Evolutionary conservation across 2,113 vertebrate species (phyloP).

Genomic region (Ariopsis seemanni): DNA sequence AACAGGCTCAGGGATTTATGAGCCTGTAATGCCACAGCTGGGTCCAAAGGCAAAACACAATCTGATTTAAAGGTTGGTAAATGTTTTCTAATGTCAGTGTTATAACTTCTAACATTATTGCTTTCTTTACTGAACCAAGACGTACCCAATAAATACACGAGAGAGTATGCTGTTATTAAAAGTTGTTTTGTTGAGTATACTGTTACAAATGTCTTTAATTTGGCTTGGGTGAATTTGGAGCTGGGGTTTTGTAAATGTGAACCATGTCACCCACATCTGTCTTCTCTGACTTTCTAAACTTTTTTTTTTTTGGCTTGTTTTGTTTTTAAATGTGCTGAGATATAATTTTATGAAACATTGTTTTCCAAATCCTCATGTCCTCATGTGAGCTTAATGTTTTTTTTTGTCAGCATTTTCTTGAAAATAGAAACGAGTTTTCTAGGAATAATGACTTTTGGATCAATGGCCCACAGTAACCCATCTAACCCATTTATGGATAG

Average conservation of each 20-base stretch:
- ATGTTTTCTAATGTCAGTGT: background rate
- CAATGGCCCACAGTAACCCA: background rate
- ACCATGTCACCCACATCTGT: conserved; percentile 11
- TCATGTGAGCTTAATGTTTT: conserved; percentile 23
- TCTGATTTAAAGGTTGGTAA: background rate
- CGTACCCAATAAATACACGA: background rate
- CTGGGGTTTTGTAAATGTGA: conserved; percentile 27
- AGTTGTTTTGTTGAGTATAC: background rate
- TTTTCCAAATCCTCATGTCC: conserved; percentile 22
- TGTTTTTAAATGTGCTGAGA: background rate
- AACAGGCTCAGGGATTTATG: conserved; percentile 9
- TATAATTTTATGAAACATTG: conserved; percentile 35
- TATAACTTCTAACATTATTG: background rate
- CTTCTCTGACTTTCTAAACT: background rate
- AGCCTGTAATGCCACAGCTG: conserved; percentile 7
- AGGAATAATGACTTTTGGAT: background rate
- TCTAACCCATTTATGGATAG: conserved; percentile 24
- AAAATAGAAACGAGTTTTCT: background rate
- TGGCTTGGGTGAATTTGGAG: background rate
- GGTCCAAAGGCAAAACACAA: background rate
- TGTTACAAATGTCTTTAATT: background rate
- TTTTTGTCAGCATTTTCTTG: conserved; percentile 24
- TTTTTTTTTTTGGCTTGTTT: background rate
- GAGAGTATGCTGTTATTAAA: background rate
- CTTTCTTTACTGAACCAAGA: background rate